Conservation (phyloP, 2,888 invertebrate genomes). For the Anthophora plumipes region DNA sequence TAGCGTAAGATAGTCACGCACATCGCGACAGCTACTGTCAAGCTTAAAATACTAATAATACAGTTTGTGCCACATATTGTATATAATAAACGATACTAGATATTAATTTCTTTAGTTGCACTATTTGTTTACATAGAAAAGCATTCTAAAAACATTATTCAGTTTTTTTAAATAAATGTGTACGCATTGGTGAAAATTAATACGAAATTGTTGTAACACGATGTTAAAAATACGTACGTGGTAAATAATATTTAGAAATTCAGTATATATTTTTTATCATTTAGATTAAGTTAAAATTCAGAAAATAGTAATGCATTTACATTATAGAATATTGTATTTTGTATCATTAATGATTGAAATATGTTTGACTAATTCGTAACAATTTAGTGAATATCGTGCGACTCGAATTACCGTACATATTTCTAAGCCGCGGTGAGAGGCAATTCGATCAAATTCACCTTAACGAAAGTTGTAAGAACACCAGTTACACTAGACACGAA, state of each 20-base stretch:
- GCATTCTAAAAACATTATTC: neutral
- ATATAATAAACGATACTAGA: neutral
- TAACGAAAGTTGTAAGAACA: slow-evolving; percentile 24
- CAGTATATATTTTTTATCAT: too few species aligned
- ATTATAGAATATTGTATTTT: too few species aligned
- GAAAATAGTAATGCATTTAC: too few species aligned
- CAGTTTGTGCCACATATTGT: neutral
- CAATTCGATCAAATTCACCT: slow-evolving; percentile 30
- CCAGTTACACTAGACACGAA: slow-evolving; percentile 18
- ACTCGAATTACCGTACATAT: slow-evolving; percentile 34
- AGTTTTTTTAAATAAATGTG: neutral
- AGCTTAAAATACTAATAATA: neutral
- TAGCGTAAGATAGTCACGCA: too few species aligned
- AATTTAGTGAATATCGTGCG: slow-evolving; percentile 20
- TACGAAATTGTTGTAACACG: too few species aligned
- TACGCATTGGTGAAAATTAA: too few species aligned
- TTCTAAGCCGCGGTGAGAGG: slow-evolving; percentile 39
- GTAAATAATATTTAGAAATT: too few species aligned
- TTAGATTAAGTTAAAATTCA: too few species aligned
- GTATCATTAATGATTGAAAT: too few species aligned
- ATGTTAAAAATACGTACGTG: too few species aligned
- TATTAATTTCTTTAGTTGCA: neutral
- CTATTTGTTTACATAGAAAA: neutral
- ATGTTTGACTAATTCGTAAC: neutral
- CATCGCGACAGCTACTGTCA: too few species aligned